phyloP scores from a whole-genome alignment of 2,797 vertebrate species.

The Enteromius argenteus region DNA sequence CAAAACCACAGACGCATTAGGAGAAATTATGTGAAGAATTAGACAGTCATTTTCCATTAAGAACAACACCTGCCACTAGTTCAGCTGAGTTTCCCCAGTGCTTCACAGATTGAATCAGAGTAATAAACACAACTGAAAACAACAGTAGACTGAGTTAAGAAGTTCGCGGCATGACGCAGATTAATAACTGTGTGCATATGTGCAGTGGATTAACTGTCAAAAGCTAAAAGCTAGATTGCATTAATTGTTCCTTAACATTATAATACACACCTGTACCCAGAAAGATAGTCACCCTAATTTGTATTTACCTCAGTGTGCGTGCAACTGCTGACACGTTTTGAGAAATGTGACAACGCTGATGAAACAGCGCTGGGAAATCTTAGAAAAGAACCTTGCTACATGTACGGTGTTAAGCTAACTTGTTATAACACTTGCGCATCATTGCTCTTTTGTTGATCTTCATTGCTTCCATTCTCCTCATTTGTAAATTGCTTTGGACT shows the following conservation, averaged over 20 bases:
- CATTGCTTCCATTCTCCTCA: too few species aligned
- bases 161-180: background rate
- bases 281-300: background rate
- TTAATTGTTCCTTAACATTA: background rate
- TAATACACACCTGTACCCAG: background rate
- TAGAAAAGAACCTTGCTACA: background rate
- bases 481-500: too few species aligned
- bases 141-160: conserved; percentile 2
- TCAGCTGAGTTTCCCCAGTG: background rate
- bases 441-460: too few species aligned
- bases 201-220: background rate
- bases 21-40: conserved; percentile 25
- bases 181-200: background rate
- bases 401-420: too few species aligned
- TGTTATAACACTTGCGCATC: too few species aligned
- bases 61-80: conserved; percentile 42
- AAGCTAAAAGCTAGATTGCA: background rate
- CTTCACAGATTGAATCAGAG: conserved; percentile 25
- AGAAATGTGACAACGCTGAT: conserved; percentile 9
- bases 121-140: conserved; percentile 11
- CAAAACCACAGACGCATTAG: conserved; percentile 32
- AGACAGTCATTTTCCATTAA: conserved; percentile 42
- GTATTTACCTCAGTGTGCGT: background rate
- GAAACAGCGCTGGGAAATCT: background rate
- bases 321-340: background rate